Conservation (phyloP, 2,113 vertebrate genomes). For the Pedionomus torquatus region DNA sequence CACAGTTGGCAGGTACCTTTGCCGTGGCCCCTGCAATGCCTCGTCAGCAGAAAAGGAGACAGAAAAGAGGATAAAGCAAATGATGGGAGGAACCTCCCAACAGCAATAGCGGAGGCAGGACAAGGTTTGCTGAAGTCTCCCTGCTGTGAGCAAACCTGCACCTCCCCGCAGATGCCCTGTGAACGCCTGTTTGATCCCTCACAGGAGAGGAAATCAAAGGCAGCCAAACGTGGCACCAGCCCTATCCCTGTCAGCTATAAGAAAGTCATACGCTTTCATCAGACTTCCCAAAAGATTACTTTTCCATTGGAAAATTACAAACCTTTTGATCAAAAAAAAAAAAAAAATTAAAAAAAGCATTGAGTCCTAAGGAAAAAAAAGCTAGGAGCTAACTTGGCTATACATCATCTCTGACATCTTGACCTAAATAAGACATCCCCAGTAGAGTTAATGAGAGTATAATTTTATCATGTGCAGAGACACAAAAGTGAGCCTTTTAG, state of each 20-base stretch:
- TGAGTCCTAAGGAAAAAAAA: neutral
- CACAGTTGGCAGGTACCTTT: neutral
- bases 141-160: neutral
- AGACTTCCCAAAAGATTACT: constrained; percentile 3
- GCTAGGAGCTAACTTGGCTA: neutral
- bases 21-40: fast-evolving
- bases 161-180: no score
- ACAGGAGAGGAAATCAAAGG: constrained; percentile 15
- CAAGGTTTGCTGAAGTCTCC: neutral
- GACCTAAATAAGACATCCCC: constrained; percentile 9
- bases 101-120: neutral
- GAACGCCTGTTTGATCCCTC: neutral
- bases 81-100: neutral
- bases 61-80: neutral
- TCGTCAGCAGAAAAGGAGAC: neutral
- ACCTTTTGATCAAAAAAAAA: constrained; percentile 20
- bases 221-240: neutral
- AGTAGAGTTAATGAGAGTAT: neutral
- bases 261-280: neutral
- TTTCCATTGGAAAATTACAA: neutral
- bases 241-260: neutral
- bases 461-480: neutral
- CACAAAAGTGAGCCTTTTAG: neutral
- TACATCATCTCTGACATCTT: neutral
- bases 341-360: neutral